These are phyloP conservation scores for Ceraclea dissimilis DNA, from an alignment of 2,888 invertebrate species.

Conservation along the genomic window DNA sequence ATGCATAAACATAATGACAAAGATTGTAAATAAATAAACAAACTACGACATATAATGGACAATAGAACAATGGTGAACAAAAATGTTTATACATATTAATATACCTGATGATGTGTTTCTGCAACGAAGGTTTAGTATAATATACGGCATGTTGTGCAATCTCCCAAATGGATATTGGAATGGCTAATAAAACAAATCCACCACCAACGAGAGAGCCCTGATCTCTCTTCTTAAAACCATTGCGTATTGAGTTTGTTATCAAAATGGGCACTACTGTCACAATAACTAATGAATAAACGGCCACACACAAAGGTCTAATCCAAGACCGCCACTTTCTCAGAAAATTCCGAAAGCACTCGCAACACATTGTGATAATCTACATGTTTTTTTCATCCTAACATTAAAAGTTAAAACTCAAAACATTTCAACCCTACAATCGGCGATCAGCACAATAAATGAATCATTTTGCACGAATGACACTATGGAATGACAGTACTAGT, in stretches of 20 bases:
- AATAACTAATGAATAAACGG: conserved; percentile 72
- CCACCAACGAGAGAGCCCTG: conserved; percentile 81
- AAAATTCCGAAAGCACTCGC: conserved; percentile 36
- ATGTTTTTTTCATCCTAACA: conserved; percentile 16
- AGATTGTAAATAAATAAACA: no score
- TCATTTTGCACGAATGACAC: no score
- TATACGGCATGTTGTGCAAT: conserved; percentile 91
- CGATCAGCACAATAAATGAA: no score
- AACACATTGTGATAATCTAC: conserved; percentile 35
- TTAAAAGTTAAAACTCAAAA: neutral
- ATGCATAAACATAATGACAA: no score
- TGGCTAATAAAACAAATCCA: conserved; percentile 81
- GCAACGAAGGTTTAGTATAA: conserved; percentile 85
- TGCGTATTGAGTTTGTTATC: conserved; percentile 69
- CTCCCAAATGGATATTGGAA: conserved; percentile 92
- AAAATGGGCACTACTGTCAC: conserved; percentile 79
- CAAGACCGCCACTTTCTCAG: conserved; percentile 71
- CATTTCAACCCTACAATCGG: neutral
- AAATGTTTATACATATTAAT: neutral
- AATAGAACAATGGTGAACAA: no score
- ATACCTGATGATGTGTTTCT: conserved; percentile 88
- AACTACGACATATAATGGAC: no score
- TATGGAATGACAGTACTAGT: no score
- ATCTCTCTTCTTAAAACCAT: conserved; percentile 70
- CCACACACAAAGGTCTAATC: conserved; percentile 80